Conservation (phyloP, 2,113 vertebrate species). For the Sterrhoptilus dennistouni region DNA sequence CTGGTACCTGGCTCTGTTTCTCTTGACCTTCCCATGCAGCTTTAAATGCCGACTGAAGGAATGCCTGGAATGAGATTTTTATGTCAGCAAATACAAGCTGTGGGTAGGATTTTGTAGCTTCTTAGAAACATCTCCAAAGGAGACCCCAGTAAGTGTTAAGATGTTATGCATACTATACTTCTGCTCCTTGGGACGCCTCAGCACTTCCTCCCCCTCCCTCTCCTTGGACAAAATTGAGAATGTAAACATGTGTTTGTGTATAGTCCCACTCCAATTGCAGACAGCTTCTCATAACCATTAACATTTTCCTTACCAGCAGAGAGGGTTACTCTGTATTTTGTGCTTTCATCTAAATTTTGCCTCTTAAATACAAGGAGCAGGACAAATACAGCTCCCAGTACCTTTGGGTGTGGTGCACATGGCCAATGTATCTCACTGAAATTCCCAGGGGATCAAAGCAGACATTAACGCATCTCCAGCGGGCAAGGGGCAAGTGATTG, state of each 20-base stretch:
- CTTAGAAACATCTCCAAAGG: background rate
- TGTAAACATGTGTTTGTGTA: rapidly evolving
- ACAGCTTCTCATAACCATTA: background rate
- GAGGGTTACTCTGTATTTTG: background rate
- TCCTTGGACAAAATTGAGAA: background rate
- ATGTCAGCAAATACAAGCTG: background rate
- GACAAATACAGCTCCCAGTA: constrained; percentile 12
- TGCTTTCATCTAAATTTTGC: background rate
- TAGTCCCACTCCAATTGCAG: background rate
- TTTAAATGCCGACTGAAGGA: background rate
- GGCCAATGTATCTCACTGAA: background rate
- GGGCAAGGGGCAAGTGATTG: constrained; percentile 2
- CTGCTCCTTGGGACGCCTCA: background rate
- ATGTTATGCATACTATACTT: no score
- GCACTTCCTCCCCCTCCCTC: background rate
- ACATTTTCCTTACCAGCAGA: background rate
- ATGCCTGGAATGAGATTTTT: background rate
- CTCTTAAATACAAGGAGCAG: background rate
- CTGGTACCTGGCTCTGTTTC: background rate
- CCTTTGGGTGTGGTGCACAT: background rate
- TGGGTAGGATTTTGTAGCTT: background rate
- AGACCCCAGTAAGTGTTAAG: background rate
- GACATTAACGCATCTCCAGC: background rate
- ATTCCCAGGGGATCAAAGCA: background rate
- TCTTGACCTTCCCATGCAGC: background rate